Evolutionary conservation across 2,797 vertebrate genomes (phyloP), one percentile per base, ranked within the genome.

Genomic region (Acanthurus leucopareius): DNA sequence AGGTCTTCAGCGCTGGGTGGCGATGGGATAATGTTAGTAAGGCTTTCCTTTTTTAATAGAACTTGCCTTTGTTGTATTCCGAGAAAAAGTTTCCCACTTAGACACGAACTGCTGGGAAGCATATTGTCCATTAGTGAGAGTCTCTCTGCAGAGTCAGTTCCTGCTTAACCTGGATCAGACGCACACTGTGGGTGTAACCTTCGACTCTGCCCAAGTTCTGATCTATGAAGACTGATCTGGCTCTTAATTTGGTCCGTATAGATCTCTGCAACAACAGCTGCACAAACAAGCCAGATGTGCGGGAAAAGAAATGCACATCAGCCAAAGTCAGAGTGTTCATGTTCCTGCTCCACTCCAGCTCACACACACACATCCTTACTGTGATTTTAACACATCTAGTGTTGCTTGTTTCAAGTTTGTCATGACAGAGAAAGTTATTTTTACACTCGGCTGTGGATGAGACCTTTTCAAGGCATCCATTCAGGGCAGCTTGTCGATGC

Each of bases 401-500:
- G 64, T 80, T 88, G 69, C 82, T 76, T 10, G 75, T 88, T 90
- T 90, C 74, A 88, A 86, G 84, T 87, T 86, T 84, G 82, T 83
- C 88, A 74, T 64, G 75, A 87, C 82, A 81, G 79, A 80, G 72
- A 85, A 68, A 87, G 88, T 87, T 92, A 87, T 91, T 91, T 92
- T 89, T 87, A 86, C 80, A 69, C 49, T 51, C 14, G 28, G 48
- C 70, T 80, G 85, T 64, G 77, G 82, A 49, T 38, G 8, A 85
- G 85, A 90, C 85, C 89, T 90, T 91, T 89, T 88, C 79, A 61
- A 84, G 81, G 73, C 77, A 22, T 82, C 78, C 63, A 19, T 85
- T 89, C 80, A n/a, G 82, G 84, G 80, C 78, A 71, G 75, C 82
- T 85, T 69, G 84, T 83, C 25, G 73, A 77, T 84, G 79, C 64